Evolutionary conservation across 2,113 vertebrate genomes (phyloP).

Genomic region (Dromas ardeola): DNA sequence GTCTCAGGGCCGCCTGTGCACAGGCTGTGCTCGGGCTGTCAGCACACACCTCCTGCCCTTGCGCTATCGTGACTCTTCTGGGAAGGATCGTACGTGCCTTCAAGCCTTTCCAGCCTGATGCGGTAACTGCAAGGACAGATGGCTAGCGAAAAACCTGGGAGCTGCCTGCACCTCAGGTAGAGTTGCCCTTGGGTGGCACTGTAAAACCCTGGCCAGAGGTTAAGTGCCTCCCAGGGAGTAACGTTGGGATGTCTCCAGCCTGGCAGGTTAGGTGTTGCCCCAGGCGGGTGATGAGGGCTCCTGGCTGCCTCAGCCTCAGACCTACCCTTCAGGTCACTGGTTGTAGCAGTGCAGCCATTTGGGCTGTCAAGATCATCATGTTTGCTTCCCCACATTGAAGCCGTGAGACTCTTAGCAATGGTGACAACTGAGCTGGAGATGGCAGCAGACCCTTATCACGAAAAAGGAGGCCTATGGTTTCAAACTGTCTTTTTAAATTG

Average conservation of each 20-base stretch:
- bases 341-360: background rate
- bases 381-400: background rate
- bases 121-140: background rate
- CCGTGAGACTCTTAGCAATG: background rate
- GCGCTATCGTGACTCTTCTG: accelerated
- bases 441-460: conserved; percentile 48
- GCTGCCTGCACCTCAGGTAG: background rate
- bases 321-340: accelerated
- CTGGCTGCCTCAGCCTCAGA: background rate
- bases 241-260: background rate
- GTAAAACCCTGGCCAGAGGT: background rate
- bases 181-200: background rate
- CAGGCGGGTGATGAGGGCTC: background rate
- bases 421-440: conserved; percentile 52
- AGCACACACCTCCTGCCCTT: background rate
- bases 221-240: background rate
- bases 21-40: background rate
- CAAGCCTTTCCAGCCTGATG: background rate
- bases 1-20: background rate
- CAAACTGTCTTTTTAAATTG: background rate
- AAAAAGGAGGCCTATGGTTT: background rate
- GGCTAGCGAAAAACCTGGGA: background rate
- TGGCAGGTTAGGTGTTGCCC: background rate
- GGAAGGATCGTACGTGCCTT: background rate
- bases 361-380: background rate